Base-by-base conservation (phyloP, 1,140 invertebrate genomes). In the Archegozetes longisetosus region DNA sequence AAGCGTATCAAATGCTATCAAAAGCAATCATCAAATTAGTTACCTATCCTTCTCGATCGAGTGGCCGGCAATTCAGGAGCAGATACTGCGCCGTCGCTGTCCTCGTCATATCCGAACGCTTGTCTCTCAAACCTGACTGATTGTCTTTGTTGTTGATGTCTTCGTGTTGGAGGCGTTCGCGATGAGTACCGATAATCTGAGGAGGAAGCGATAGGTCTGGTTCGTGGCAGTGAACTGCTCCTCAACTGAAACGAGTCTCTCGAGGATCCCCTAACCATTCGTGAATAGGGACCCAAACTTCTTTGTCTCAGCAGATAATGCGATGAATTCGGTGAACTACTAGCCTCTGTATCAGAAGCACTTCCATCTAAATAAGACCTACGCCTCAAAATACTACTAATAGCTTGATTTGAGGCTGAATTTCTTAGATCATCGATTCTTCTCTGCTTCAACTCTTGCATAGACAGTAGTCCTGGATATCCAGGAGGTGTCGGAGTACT, bases 271-370 rank as follows among this genome's bases (percentile, higher is more conserved):
- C 68, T 68, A 14, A 69, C 68, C 3, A 51, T 14, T 23, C 13
- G 27, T 24, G 14, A 55, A 20, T 26, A 23, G 3, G 61, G 20
- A 20, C 23, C 23, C 24, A 54, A 20, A 20, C 23, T 23, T 23
- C 23, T 56, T 46, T 23, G 61, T 52, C 28, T 29, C 23, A 25
- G 32, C 13, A 24, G 52, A 17, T 40, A 40, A 6, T 40, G 32
- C 6, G 32, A 40, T 32, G 62, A 46, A 27, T 20, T 29, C 22
- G 68, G 65, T 29, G 64, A 61, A 53, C 65, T 27, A 27, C 71
- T 84, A 1, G 87, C 85, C 76, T 97, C 92, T 0, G 91, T 94
- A 69, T 96, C 92, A 17, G 90, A 94, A 29, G 86, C 87, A 70
- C 90, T 91, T 72, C 90, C 88, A 63, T 90, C 74, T 50, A 83